Evolutionary conservation across 1,140 invertebrate genomes (phyloP).

Genomic region (Odontomachus brunneus): DNA sequence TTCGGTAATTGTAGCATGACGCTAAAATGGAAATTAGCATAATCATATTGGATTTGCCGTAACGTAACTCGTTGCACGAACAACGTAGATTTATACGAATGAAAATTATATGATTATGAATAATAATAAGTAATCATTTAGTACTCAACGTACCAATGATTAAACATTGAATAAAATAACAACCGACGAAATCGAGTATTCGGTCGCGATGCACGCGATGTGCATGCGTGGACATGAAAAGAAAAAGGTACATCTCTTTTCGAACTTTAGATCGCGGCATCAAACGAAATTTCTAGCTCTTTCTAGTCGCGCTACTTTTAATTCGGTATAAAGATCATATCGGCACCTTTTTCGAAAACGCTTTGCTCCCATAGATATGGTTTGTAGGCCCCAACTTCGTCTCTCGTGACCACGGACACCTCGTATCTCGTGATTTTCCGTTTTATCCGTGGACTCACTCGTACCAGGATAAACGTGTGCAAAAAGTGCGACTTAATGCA

Average conservation of each 20-base stretch:
- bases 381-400: constrained; percentile 99
- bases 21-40: constrained; percentile 9
- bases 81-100: constrained; percentile 16
- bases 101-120: constrained; percentile 5
- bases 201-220: too few relatives aligned
- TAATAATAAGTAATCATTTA: constrained; percentile 27
- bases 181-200: background rate
- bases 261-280: background rate
- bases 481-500: constrained; percentile 97
- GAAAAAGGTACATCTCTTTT: background rate
- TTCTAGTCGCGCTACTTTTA: background rate
- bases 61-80: background rate
- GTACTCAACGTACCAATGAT: constrained; percentile 23
- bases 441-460: constrained; percentile 94
- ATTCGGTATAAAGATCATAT: constrained; percentile 1
- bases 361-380: constrained; percentile 97
- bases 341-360: constrained; percentile 94
- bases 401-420: constrained; percentile 96
- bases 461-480: constrained; percentile 95
- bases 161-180: constrained; percentile 28
- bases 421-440: constrained; percentile 94
- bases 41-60: constrained; percentile 21
- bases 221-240: too few relatives aligned
- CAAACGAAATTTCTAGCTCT: background rate
- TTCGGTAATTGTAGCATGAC: constrained; percentile 3